A percentile compares a stretch with the other conserved stretches of the same genome.
Evolutionary conservation across 2,113 vertebrate genomes (phyloP).

Genomic region (Eretmochelys imbricata): DNA sequence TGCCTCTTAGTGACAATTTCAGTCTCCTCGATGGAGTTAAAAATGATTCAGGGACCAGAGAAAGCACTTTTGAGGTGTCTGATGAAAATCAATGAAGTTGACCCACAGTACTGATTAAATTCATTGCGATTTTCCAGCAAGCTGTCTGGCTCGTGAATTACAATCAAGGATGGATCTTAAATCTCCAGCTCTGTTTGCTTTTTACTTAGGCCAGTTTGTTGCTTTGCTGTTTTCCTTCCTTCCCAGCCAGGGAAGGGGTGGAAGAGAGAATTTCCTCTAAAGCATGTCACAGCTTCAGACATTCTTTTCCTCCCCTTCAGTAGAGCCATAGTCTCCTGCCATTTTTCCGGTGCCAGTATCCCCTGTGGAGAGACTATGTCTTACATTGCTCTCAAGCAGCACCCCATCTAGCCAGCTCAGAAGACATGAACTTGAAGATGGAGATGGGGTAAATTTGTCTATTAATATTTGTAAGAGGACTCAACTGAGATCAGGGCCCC

Average conservation of each 20-base stretch:
- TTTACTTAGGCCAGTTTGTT: not conserved
- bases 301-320: not conserved
- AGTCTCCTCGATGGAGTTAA: not conserved
- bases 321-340: not conserved
- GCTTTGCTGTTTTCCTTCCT: not conserved
- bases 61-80: not conserved
- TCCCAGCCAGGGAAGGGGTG: not conserved
- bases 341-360: not conserved
- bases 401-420: not conserved
- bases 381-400: not conserved
- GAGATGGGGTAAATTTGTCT: not conserved
- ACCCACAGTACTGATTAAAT: not conserved
- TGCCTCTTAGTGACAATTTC: not conserved
- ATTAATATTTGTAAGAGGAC: not conserved
- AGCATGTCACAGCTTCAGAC: not conserved
- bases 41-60: not conserved
- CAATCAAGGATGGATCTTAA: not conserved
- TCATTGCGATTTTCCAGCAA: not conserved
- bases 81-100: not conserved
- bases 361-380: not conserved
- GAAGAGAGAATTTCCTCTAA: not conserved
- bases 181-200: conserved; percentile 10
- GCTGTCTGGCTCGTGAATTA: conserved; percentile 3
- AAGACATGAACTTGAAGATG: not conserved
- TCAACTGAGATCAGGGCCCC: not conserved